Conservation (phyloP, 1,140 invertebrate species). For the Rhizoglyphus robini region DNA sequence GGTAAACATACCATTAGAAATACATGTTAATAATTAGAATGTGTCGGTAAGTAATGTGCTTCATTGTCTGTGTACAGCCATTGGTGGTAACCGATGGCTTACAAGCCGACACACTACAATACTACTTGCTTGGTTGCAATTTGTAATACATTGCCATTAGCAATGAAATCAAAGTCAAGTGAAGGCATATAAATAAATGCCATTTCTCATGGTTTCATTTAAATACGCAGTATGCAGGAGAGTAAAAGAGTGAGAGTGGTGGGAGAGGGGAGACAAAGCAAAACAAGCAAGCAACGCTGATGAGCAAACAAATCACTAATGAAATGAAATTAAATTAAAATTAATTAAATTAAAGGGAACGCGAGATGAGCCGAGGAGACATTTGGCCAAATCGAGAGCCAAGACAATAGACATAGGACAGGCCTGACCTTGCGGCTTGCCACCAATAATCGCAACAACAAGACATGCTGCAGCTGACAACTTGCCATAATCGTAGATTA, state of each 20-base stretch:
- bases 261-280: not conserved
- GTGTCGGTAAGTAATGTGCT: too few relatives aligned
- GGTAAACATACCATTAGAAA: too few relatives aligned
- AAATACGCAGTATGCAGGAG: too few relatives aligned
- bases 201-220: not conserved
- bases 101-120: not conserved
- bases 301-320: conserved; percentile 13
- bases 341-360: too few relatives aligned
- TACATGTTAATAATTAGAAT: too few relatives aligned
- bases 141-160: conserved; percentile 4
- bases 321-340: too few relatives aligned
- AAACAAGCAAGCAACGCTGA: not conserved
- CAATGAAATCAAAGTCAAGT: not conserved
- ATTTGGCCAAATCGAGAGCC: not conserved
- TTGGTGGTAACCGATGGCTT: too few relatives aligned
- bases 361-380: not conserved
- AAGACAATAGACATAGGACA: not conserved
- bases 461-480: too few relatives aligned
- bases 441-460: too few relatives aligned
- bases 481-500: too few relatives aligned
- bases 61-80: too few relatives aligned
- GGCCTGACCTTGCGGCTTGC: not conserved
- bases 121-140: conserved; percentile 2
- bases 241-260: not conserved
- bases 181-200: not conserved